These are phyloP conservation scores for Pangasius sanitwongsei DNA, from an alignment of 2,797 vertebrate genomes.

Conservation along the genomic window DNA sequence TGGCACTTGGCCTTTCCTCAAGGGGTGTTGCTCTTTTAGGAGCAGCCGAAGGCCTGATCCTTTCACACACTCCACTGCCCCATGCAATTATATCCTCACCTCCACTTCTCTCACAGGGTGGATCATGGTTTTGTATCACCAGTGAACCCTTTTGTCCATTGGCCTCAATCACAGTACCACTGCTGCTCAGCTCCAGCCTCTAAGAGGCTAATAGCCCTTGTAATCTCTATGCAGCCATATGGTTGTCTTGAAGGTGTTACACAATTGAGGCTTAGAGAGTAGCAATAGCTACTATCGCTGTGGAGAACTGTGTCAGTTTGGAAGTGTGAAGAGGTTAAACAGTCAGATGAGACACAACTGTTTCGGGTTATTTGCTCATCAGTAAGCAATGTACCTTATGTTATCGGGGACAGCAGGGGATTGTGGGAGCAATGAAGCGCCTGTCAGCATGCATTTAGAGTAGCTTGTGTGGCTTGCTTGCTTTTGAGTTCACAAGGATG, in stretches of 20 bases:
- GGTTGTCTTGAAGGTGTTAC: slow-evolving; percentile 18
- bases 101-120: slow-evolving; percentile 25
- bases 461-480: not conserved
- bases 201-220: slow-evolving; percentile 1
- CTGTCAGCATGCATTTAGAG: not conserved
- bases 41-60: slow-evolving; percentile 52
- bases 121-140: slow-evolving; percentile 31
- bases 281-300: not conserved
- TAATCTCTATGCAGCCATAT: not conserved
- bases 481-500: not conserved
- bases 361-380: not conserved
- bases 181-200: slow-evolving; percentile 49
- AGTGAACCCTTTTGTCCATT: slow-evolving; percentile 33
- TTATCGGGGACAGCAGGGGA: not conserved
- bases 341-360: slow-evolving; percentile 16
- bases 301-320: not conserved
- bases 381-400: not conserved
- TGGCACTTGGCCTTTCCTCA: slow-evolving; percentile 15
- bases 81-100: slow-evolving; percentile 48
- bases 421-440: not conserved
- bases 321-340: slow-evolving; percentile 11
- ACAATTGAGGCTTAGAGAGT: not conserved
- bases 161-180: slow-evolving; percentile 56
- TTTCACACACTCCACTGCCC: slow-evolving; percentile 43
- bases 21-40: slow-evolving; percentile 46